Evolutionary conservation across 2,797 vertebrate species (phyloP).

Genomic region (Sylvia borin): DNA sequence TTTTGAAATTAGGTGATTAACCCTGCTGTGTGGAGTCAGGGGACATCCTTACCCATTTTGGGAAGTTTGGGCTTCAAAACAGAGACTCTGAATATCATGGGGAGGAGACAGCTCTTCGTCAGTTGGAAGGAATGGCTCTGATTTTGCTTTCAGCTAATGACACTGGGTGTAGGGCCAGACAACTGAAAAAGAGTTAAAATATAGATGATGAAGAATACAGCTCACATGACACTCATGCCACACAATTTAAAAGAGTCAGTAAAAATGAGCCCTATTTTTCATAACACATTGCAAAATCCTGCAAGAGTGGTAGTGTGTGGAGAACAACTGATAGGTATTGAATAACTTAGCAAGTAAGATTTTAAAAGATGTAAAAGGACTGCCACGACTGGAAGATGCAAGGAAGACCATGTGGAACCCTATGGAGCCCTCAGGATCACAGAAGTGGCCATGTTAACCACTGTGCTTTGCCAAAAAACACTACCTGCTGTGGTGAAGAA

Average conservation of each 20-base stretch:
- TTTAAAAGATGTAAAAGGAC: background rate
- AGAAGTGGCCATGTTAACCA: background rate
- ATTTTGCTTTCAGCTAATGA: background rate
- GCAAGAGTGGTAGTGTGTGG: background rate
- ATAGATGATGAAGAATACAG: background rate
- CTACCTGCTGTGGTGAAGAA: background rate
- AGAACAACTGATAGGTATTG: background rate
- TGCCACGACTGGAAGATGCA: background rate
- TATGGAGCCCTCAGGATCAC: background rate
- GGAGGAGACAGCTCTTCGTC: background rate
- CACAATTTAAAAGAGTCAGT: background rate
- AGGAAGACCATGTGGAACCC: background rate
- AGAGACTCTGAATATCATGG: background rate
- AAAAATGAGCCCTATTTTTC: background rate
- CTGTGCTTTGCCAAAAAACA: background rate
- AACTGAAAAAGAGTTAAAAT: background rate
- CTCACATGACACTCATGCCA: background rate
- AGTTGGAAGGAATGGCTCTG: background rate
- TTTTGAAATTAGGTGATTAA: background rate
- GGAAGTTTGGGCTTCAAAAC: background rate
- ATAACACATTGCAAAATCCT: background rate
- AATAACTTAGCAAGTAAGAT: background rate
- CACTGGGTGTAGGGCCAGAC: background rate
- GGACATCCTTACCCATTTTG: background rate
- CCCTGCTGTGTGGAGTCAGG: background rate